Conservation (phyloP, 2,888 invertebrate genomes). For the Barypeithes pellucidus region DNA sequence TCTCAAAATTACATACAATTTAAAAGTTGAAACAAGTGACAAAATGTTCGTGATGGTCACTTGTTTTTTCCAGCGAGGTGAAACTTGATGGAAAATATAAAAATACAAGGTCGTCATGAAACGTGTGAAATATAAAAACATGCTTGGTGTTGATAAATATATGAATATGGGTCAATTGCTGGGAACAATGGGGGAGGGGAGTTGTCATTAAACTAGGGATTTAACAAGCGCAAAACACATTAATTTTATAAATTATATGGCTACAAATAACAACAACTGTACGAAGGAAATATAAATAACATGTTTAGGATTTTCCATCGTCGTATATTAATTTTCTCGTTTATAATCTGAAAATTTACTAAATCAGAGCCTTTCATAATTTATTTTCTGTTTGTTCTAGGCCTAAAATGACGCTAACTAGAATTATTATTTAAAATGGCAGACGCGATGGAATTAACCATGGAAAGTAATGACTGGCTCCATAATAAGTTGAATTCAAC, state of each 20-base stretch:
- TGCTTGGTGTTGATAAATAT: constrained; percentile 8
- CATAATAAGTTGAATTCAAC: too few relatives aligned
- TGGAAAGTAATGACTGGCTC: too few relatives aligned
- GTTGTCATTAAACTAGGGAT: neutral
- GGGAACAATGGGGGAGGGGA: neutral
- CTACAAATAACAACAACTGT: neutral
- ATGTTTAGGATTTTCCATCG: too few relatives aligned
- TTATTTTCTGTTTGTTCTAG: too few relatives aligned
- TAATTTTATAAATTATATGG: neutral
- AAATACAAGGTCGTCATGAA: constrained; percentile 4
- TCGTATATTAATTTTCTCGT: too few relatives aligned
- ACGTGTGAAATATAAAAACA: constrained; percentile 20
- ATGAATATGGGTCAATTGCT: constrained; percentile 5
- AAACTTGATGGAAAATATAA: constrained; percentile 1
- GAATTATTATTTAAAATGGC: too few relatives aligned
- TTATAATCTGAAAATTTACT: too few relatives aligned
- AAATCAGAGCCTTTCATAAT: too few relatives aligned
- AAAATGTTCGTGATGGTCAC: constrained; percentile 2
- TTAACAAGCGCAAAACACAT: neutral
- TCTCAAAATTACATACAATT: constrained; percentile 17
- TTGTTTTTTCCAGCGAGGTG: neutral
- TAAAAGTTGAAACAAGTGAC: constrained; percentile 14
- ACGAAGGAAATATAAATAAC: neutral
- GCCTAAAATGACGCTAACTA: too few relatives aligned
- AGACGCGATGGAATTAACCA: too few relatives aligned